phyloP scores from a whole-genome alignment of 37 sponge, comb jelly and placozoan genomes.

The Bolinopsis microptera region DNA sequence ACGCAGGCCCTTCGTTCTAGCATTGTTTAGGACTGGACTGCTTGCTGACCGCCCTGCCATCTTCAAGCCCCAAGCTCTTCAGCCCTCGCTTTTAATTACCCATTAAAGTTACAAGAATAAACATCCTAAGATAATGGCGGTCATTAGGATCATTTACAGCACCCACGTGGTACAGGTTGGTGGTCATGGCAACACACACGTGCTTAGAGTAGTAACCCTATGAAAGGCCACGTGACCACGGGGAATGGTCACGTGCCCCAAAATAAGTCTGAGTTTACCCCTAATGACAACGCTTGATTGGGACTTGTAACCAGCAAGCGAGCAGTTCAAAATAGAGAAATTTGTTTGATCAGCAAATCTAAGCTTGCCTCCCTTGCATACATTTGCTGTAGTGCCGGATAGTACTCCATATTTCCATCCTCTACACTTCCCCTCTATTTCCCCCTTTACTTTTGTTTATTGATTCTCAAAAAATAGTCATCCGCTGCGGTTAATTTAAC shows the following conservation, averaged over 20 bases:
- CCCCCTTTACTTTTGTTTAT: neutral
- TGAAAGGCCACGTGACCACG: neutral
- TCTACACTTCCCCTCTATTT: neutral
- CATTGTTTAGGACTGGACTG: neutral
- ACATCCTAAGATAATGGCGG: neutral
- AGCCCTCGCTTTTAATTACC: conserved; percentile 14
- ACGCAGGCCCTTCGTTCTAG: neutral
- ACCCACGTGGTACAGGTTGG: neutral
- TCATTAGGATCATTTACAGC: conserved; percentile 21
- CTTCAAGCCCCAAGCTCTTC: neutral
- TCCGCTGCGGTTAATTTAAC: neutral
- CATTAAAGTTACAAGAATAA: conserved; percentile 47
- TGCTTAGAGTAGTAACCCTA: neutral
- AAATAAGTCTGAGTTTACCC: conserved; percentile 23
- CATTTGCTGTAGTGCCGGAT: neutral
- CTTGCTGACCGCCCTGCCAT: neutral
- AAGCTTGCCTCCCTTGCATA: neutral
- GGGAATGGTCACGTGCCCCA: neutral
- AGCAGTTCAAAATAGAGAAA: neutral
- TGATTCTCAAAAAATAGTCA: neutral
- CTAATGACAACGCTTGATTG: conserved; percentile 38
- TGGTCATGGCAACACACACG: neutral
- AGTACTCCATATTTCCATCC: neutral
- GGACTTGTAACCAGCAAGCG: conserved; percentile 3
- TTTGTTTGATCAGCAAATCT: conserved; percentile 14